A percentile compares a stretch with the other conserved stretches of the same genome.
These are phyloP conservation scores for Oxyruncus cristatus DNA, from an alignment of 2,113 vertebrate genomes.

Conservation along the genomic window DNA sequence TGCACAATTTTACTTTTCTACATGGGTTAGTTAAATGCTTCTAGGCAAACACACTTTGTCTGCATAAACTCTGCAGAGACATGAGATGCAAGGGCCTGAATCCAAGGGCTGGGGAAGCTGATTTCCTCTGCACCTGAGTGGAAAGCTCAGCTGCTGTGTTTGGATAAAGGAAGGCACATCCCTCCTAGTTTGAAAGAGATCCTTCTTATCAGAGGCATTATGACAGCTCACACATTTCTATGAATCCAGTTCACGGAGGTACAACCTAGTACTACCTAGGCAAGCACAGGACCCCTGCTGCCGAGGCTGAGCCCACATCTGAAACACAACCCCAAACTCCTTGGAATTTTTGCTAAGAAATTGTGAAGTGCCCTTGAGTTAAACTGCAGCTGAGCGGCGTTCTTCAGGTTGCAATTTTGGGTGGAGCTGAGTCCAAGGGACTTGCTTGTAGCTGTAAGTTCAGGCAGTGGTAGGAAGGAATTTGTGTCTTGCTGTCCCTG, in stretches of 20 bases:
- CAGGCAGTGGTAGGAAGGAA: neutral
- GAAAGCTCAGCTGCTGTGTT: neutral
- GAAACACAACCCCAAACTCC: neutral
- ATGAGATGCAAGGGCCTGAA: neutral
- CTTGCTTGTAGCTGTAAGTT: neutral
- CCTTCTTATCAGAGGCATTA: neutral
- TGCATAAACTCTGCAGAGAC: neutral
- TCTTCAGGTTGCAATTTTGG: neutral
- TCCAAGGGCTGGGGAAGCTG: rapidly evolving
- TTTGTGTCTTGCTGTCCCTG: neutral
- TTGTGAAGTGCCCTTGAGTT: neutral
- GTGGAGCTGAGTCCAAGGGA: neutral
- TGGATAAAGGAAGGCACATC: neutral
- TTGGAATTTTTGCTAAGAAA: neutral
- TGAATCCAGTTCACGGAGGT: neutral
- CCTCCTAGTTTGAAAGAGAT: neutral
- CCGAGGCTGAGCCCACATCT: neutral
- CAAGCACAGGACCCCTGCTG: neutral
- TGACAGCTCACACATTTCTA: neutral
- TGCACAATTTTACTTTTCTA: neutral
- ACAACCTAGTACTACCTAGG: neutral
- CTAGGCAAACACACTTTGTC: neutral
- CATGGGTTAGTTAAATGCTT: neutral
- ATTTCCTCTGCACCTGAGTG: neutral
- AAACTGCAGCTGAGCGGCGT: neutral